These are phyloP conservation scores for Helleia helle DNA, from an alignment of 2,888 invertebrate species.

Conservation along the genomic window DNA sequence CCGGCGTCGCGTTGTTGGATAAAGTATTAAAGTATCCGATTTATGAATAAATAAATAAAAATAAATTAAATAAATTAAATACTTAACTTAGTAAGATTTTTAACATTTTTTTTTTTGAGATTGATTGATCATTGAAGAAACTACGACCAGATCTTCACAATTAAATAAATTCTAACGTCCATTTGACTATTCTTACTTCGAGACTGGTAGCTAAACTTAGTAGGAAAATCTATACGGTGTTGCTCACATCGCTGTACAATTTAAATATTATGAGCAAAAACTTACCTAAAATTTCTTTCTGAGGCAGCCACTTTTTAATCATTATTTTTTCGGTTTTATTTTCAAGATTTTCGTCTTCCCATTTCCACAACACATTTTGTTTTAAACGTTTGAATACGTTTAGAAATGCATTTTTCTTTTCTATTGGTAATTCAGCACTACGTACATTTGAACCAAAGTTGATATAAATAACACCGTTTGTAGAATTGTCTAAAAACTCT, in stretches of 20 bases:
- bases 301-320: constrained; percentile 78
- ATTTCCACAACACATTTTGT: constrained; percentile 80
- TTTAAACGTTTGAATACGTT: constrained; percentile 73
- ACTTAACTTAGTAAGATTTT: too few relatives aligned
- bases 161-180: too few relatives aligned
- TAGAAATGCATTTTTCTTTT: constrained; percentile 64
- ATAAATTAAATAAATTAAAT: too few relatives aligned
- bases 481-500: constrained; percentile 60
- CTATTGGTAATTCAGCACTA: constrained; percentile 62
- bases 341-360: constrained; percentile 73
- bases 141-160: too few relatives aligned
- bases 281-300: constrained; percentile 76
- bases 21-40: too few relatives aligned
- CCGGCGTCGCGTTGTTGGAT: too few relatives aligned
- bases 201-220: too few relatives aligned
- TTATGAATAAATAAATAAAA: too few relatives aligned
- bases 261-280: constrained; percentile 12
- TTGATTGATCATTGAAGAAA: too few relatives aligned
- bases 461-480: constrained; percentile 70
- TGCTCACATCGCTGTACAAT: neutral
- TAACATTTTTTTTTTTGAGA: too few relatives aligned
- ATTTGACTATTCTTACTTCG: too few relatives aligned
- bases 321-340: constrained; percentile 73
- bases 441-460: constrained; percentile 76
- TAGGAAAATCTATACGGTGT: too few relatives aligned